Conservation (phyloP, 2,888 invertebrate genomes). For the Drosophila gaucha region DNA sequence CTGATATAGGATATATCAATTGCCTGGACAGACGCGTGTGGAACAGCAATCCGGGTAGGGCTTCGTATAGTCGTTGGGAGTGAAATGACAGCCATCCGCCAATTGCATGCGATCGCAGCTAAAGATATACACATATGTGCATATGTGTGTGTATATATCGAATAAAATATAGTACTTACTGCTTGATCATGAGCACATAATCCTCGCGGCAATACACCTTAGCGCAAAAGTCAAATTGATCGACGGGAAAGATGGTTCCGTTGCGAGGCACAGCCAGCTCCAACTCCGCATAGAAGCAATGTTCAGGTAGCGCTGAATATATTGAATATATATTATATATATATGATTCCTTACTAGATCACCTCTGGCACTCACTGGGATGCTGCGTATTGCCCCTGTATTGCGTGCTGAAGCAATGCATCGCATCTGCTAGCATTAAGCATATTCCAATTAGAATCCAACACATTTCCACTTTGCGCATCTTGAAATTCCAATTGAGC, state of each 20-base stretch:
- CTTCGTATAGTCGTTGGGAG: conserved; percentile 55
- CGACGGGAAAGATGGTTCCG: conserved; percentile 54
- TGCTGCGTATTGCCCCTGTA: conserved; percentile 71
- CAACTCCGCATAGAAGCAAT: conserved; percentile 72
- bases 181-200: conserved; percentile 71
- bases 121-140: not conserved
- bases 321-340: not conserved
- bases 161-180: conserved; percentile 67
- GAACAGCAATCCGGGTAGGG: conserved; percentile 71
- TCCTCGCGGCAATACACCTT: conserved; percentile 70
- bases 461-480: conserved; percentile 12
- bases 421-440: not conserved
- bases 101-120: conserved; percentile 68
- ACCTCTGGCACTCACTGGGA: conserved; percentile 47
- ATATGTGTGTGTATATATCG: not conserved
- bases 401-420: conserved; percentile 52
- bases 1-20: not conserved
- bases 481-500: conserved; percentile 3
- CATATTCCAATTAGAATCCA: not conserved
- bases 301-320: conserved; percentile 42
- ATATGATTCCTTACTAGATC: not conserved
- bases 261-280: conserved; percentile 63
- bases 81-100: conserved; percentile 51
- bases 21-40: conserved; percentile 30
- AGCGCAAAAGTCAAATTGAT: conserved; percentile 56